Percentiles rank a stretch among this genome's conserved stretches.
These are phyloP conservation scores for Trichonephila clavata DNA, from an alignment of 1,140 invertebrate species.

Conservation along the genomic window DNA sequence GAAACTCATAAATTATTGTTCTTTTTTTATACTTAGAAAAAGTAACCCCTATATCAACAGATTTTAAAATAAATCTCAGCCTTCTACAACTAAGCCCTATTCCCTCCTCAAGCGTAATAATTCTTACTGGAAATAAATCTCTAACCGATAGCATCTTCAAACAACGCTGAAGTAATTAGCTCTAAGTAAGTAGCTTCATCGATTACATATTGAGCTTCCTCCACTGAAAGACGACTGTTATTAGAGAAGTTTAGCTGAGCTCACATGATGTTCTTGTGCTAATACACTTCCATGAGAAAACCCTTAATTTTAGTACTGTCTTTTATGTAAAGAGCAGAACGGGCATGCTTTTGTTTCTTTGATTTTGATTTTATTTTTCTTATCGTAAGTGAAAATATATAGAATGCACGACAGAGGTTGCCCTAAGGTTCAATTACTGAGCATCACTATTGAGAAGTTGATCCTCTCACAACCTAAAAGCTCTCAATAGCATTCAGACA, in stretches of 20 bases:
- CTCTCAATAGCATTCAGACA: neutral
- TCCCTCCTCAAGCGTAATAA: neutral
- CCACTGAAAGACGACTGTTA: neutral
- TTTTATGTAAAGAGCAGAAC: neutral
- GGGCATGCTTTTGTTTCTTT: neutral
- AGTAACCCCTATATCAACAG: too few species aligned
- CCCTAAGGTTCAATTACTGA: neutral
- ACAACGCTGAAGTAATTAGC: constrained; percentile 6
- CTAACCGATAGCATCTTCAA: constrained; percentile 1
- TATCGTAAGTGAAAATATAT: neutral
- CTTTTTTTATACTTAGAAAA: too few species aligned
- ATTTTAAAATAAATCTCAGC: neutral
- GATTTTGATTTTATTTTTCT: neutral
- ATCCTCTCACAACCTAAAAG: constrained; percentile 10
- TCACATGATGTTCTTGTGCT: neutral
- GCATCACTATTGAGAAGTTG: neutral
- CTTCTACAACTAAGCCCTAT: neutral
- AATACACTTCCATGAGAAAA: neutral
- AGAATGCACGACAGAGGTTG: neutral
- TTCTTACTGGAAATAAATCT: neutral
- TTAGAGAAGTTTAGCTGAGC: neutral
- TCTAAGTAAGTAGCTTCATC: neutral
- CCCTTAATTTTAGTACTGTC: neutral
- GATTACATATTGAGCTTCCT: constrained; percentile 6
- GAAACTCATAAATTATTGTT: too few species aligned